Conservation (phyloP, 2,888 invertebrate genomes). For the Drosophila maculinotata region DNA sequence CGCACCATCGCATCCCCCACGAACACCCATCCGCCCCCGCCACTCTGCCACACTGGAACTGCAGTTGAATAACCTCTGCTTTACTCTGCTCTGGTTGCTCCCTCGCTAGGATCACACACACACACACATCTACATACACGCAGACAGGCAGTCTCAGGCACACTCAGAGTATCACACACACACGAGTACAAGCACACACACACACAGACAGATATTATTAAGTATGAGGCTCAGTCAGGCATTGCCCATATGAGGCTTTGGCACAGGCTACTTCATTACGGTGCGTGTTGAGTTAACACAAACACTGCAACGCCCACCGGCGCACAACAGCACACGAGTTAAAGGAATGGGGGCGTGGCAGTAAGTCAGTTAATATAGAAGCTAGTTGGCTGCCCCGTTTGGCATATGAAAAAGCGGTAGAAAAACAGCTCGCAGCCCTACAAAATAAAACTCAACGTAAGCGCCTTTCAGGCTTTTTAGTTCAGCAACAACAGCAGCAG, state of each 20-base stretch:
- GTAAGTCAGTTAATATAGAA: conserved; percentile 79
- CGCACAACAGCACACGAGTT: conserved; percentile 22
- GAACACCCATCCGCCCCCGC: neutral
- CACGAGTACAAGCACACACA: conserved; percentile 12
- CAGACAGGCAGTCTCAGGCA: conserved; percentile 21
- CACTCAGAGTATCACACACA: conserved; percentile 24
- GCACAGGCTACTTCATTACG: conserved; percentile 76
- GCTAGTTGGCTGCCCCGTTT: conserved; percentile 66
- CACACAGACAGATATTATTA: conserved; percentile 61
- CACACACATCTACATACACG: conserved; percentile 1
- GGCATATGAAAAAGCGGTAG: conserved; percentile 48
- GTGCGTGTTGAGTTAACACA: conserved; percentile 70
- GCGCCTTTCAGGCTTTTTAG: conserved; percentile 79
- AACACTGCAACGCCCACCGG: conserved; percentile 30
- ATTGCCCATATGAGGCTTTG: conserved; percentile 66
- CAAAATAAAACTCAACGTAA: conserved; percentile 69
- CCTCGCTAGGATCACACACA: conserved; percentile 58
- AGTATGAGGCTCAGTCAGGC: conserved; percentile 75
- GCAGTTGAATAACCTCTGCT: conserved; percentile 76
- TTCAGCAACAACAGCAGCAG: conserved; percentile 49
- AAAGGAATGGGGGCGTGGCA: conserved; percentile 57
- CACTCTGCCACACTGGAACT: conserved; percentile 22
- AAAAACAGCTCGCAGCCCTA: conserved; percentile 62
- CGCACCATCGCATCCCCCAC: conserved; percentile 64
- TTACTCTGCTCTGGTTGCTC: conserved; percentile 22